These are phyloP conservation scores for Equus quagga DNA, from an alignment of 2,113 vertebrate species.

Conservation along the genomic window DNA sequence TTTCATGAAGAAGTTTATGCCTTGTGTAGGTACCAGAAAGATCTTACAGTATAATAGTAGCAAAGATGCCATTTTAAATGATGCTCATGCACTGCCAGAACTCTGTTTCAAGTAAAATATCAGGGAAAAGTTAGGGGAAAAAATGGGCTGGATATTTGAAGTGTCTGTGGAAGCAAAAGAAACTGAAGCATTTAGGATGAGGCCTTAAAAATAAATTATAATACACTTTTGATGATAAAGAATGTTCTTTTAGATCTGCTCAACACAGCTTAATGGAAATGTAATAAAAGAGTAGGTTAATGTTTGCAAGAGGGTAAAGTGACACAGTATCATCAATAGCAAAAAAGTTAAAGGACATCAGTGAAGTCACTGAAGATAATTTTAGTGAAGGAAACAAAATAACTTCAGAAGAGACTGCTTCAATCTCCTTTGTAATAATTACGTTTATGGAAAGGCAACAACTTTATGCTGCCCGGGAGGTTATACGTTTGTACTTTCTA, in stretches of 20 bases:
- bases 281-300: conserved; percentile 41
- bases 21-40: conserved; percentile 37
- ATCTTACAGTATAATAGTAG: background rate
- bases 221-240: conserved; percentile 46
- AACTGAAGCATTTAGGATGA: conserved; percentile 48
- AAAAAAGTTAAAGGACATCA: conserved; percentile 15
- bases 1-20: conserved; percentile 22
- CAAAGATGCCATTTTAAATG: conserved; percentile 56
- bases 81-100: background rate
- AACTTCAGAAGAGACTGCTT: conserved; percentile 46
- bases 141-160: conserved; percentile 34
- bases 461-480: background rate
- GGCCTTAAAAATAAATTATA: conserved; percentile 55
- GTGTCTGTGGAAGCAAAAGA: conserved; percentile 39
- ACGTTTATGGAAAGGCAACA: conserved; percentile 49
- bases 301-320: conserved; percentile 42
- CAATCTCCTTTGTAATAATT: conserved; percentile 38
- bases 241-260: conserved; percentile 54
- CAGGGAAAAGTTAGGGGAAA: background rate
- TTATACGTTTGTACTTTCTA: conserved; percentile 46
- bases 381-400: conserved; percentile 55
- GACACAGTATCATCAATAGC: background rate
- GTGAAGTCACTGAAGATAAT: conserved; percentile 21
- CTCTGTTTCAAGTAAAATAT: conserved; percentile 61
- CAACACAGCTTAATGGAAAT: conserved; percentile 14